These are phyloP conservation scores for Gallinago stenura DNA, from an alignment of 2,797 vertebrate genomes.

Conservation along the genomic window DNA sequence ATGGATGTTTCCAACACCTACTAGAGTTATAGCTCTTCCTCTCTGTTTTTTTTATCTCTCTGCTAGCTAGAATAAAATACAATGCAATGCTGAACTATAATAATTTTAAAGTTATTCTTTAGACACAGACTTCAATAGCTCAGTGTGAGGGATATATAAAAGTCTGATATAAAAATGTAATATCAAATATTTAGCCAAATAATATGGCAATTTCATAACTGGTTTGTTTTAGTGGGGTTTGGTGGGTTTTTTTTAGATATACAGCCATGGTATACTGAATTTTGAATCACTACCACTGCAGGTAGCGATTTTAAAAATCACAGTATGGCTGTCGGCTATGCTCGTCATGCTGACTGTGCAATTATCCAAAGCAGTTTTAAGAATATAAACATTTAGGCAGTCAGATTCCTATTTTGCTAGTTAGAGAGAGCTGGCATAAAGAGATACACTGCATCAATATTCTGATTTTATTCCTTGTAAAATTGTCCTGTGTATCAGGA, in stretches of 20 bases:
- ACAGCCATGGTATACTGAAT: background rate
- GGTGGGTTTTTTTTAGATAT: background rate
- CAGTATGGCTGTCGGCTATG: background rate
- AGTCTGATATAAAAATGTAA: background rate
- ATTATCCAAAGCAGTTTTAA: constrained; percentile 23
- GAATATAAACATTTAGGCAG: background rate
- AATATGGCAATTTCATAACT: background rate
- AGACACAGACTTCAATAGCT: background rate
- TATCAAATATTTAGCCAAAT: constrained; percentile 5
- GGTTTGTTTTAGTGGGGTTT: no score
- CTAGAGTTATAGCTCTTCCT: background rate
- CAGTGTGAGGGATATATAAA: background rate
- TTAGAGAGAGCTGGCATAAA: background rate
- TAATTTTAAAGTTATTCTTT: background rate
- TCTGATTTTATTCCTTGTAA: constrained; percentile 15
- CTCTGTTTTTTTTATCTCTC: background rate
- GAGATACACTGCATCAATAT: background rate
- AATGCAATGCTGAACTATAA: background rate
- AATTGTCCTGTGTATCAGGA: constrained; percentile 19
- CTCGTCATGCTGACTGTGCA: background rate
- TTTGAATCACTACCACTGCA: background rate
- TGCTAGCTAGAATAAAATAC: background rate
- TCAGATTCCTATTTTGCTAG: constrained; percentile 32
- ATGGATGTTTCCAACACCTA: background rate
- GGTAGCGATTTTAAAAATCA: constrained; percentile 15